Base-by-base conservation (phyloP, 2,797 vertebrate genomes). In the Protonibea diacanthus region DNA sequence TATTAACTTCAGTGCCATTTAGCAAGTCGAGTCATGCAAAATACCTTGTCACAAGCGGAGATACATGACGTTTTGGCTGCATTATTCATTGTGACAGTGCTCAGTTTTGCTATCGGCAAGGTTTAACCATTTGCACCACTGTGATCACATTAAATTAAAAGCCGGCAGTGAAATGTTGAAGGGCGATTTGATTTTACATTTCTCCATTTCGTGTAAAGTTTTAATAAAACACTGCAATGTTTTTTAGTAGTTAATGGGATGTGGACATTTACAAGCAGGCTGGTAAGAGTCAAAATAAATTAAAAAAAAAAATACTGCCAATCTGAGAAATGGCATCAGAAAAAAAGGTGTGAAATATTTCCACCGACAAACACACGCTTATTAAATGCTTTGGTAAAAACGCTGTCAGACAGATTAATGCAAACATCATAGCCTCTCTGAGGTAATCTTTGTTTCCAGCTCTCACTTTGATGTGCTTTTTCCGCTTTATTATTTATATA, bases 381-480 rank as follows among this genome's bases (percentile, higher is more conserved):
- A 29, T 64, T 74, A 75, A 86, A 71, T 6, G 57, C 45, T 44
- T 6, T 23, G 48, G 70, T 76, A 80, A 86, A 38, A 85, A 78
- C 44, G 53, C 44, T 72, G 64, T 73, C 83, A 58, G 71, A 79
- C 23, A 86, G 70, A 91, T 86, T 70, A 89, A 89, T 83, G 75
- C 80, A 88, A 77, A 88, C 84, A 83, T 74, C 67, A 48, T n/a
- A 80, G 60, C 58, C 80, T 90, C 82, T 82, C 60, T 1, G 69
- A 88, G 87, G 82, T 84, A 86, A 85, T 88, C 87, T 91, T 84
- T 88, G 82, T 91, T 88, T 76, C 75, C 82, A 85, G 84, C 68
- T 76, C 74, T 74, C 58, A 72, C 88, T 93, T 92, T 93, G 84
- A 94, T 93, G 79, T 88, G 78, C 72, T 27, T 83, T 78, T 71